Percentiles rank a stretch among this genome's conserved stretches.
These are phyloP conservation scores for Ashinkailepas kermadecensis DNA, from an alignment of 2,888 invertebrate genomes.

Conservation along the genomic window DNA sequence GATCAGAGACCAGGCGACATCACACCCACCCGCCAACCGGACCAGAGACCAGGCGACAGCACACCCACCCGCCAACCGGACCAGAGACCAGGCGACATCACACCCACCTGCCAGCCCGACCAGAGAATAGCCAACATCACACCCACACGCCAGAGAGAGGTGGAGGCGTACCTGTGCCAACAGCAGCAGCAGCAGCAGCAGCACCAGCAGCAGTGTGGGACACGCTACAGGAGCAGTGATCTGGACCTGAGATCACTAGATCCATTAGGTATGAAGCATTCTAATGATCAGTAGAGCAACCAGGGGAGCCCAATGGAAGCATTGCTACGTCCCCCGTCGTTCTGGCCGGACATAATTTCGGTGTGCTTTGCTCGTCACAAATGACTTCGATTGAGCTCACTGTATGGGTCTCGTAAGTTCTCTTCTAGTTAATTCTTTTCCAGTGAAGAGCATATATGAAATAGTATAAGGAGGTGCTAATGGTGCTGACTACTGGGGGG, in stretches of 20 bases:
- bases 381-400: too few relatives aligned
- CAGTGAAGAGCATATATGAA: too few relatives aligned
- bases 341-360: too few relatives aligned
- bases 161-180: constrained; percentile 25
- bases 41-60: constrained; percentile 4
- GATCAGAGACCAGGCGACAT: constrained; percentile 10
- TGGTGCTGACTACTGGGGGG: too few relatives aligned
- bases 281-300: too few relatives aligned
- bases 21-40: not conserved
- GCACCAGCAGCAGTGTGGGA: constrained; percentile 20
- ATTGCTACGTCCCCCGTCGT: too few relatives aligned
- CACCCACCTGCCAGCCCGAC: constrained; percentile 1
- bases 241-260: constrained; percentile 34
- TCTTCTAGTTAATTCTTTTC: too few relatives aligned
- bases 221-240: constrained; percentile 7
- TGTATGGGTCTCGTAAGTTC: too few relatives aligned
- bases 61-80: not conserved
- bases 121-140: constrained; percentile 8
- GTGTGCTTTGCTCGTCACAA: too few relatives aligned
- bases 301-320: too few relatives aligned
- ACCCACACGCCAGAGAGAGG: constrained; percentile 2
- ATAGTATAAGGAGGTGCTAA: too few relatives aligned
- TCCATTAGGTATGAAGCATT: constrained; percentile 32
- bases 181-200: constrained; percentile 29
- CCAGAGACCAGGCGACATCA: constrained; percentile 4